Conservation (phyloP, 2,888 invertebrate genomes). For the Drosophila seclusa region DNA sequence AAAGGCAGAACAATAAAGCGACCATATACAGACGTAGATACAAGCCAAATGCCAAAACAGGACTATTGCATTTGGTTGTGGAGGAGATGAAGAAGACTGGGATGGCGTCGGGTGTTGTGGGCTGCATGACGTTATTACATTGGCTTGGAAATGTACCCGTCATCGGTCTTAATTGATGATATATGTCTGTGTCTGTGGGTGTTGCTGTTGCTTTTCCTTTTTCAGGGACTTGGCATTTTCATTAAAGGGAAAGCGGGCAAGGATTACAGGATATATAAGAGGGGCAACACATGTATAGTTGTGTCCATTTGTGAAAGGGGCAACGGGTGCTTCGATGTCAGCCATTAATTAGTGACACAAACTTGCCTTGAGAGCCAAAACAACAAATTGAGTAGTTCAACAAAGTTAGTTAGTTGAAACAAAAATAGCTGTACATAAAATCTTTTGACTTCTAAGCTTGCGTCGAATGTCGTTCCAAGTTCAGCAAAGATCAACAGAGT, state of each 20-base stretch:
- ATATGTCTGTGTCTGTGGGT: slow-evolving; percentile 17
- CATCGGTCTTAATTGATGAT: slow-evolving; percentile 56
- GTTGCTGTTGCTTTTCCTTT: not conserved
- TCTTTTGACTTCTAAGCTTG: slow-evolving; percentile 10
- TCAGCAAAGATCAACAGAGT: slow-evolving; percentile 21
- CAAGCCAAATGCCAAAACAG: not conserved
- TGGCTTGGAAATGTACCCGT: slow-evolving; percentile 36
- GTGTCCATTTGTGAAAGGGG: not conserved
- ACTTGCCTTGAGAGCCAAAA: slow-evolving; percentile 26
- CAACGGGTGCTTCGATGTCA: slow-evolving; percentile 9
- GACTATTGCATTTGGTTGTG: not conserved
- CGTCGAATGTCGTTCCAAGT: not conserved
- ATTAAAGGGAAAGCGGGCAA: not conserved
- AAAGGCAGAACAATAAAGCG: slow-evolving; percentile 3
- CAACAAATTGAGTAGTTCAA: slow-evolving; percentile 33
- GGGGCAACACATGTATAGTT: not conserved
- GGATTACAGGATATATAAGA: not conserved
- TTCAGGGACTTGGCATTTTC: not conserved
- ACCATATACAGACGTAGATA: slow-evolving; percentile 1
- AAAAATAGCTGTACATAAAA: slow-evolving; percentile 29
- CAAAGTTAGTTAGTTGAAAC: slow-evolving; percentile 52
- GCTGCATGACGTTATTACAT: not conserved
- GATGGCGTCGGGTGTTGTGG: not conserved
- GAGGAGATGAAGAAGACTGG: not conserved
- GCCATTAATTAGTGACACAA: slow-evolving; percentile 45